Evolutionary conservation across 2,113 vertebrate genomes (phyloP).

Genomic region (Dipodomys stephensi): DNA sequence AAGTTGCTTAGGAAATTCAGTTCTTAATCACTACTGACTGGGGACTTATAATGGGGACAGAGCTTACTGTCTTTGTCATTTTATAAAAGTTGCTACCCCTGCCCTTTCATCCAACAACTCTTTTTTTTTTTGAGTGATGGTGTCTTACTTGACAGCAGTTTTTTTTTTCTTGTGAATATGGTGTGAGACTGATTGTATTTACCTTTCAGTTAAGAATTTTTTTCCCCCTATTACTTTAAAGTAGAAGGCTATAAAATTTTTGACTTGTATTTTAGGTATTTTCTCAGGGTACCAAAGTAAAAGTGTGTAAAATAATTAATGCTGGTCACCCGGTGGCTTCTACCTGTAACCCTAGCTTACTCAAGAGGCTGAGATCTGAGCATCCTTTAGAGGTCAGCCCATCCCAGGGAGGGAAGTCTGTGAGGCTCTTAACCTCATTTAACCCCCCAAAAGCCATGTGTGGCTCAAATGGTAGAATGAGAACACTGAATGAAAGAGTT

Average conservation of each 20-base stretch:
- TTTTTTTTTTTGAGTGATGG: background rate
- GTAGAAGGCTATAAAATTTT: conserved; percentile 34
- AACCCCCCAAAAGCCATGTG: too few species aligned
- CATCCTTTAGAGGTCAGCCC: too few species aligned
- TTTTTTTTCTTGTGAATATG: conserved; percentile 42
- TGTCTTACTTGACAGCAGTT: background rate
- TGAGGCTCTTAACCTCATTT: too few species aligned
- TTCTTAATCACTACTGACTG: conserved; percentile 21
- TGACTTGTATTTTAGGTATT: background rate
- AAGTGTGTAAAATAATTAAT: background rate
- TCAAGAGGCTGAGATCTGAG: too few species aligned
- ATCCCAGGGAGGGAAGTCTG: too few species aligned
- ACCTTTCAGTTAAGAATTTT: background rate
- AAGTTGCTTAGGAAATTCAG: conserved; percentile 24
- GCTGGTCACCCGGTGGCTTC: too few species aligned
- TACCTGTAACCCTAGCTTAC: too few species aligned
- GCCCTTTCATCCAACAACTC: background rate
- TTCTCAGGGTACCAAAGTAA: background rate
- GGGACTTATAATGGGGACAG: background rate
- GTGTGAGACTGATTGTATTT: conserved; percentile 8
- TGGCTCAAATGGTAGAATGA: too few species aligned
- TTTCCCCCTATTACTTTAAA: conserved; percentile 44
- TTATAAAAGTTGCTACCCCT: conserved; percentile 48
- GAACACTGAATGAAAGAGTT: too few species aligned
- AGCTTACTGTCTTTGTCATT: background rate